Conservation (phyloP, 1,140 invertebrate species). For the Chrysomallon squamiferum region DNA sequence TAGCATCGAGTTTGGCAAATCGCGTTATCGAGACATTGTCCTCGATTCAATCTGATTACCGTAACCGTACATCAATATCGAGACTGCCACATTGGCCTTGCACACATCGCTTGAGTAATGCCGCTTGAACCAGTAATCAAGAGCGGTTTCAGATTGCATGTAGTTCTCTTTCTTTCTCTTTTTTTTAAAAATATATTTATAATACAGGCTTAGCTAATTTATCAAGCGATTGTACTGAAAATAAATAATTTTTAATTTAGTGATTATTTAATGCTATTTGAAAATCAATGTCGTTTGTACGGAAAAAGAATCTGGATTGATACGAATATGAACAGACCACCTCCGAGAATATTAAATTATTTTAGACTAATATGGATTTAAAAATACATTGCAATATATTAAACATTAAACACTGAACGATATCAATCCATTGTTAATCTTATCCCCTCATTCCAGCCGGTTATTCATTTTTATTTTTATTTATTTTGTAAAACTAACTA, state of each 20-base stretch:
- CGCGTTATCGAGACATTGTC: conserved; percentile 17
- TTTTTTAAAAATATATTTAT: background rate
- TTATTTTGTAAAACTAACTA: no score
- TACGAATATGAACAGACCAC: no score
- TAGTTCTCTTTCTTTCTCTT: background rate
- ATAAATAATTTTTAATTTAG: background rate
- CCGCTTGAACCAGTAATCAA: background rate
- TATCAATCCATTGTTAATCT: no score
- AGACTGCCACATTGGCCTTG: conserved; percentile 3
- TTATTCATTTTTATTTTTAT: no score
- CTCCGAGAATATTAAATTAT: no score
- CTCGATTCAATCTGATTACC: conserved; percentile 9
- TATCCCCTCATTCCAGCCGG: no score
- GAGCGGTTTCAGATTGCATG: background rate
- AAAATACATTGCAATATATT: no score
- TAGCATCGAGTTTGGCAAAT: conserved; percentile 17
- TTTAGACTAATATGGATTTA: no score
- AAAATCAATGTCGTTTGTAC: no score
- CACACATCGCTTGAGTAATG: background rate
- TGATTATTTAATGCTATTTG: no score
- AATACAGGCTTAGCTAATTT: background rate
- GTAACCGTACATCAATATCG: conserved; percentile 2
- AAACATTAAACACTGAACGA: no score
- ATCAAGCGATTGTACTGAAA: background rate
- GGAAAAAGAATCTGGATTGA: no score